phyloP scores from a whole-genome alignment of 92 coral and sea anemone genomes.

The Muricea muricata region DNA sequence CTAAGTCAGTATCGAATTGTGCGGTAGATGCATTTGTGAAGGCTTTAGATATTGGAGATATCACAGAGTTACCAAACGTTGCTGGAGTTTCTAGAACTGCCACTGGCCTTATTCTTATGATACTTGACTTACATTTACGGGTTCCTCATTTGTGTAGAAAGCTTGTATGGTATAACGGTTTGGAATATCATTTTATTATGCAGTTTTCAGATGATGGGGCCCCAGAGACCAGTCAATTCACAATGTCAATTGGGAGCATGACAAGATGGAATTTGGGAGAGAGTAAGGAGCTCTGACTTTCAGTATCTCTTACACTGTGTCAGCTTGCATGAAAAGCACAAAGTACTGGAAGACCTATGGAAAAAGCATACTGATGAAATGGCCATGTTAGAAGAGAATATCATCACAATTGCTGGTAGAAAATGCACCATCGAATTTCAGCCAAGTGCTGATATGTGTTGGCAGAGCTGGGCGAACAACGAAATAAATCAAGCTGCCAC shows the following conservation, averaged over 20 bases:
- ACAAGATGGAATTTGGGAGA: conserved; percentile 73
- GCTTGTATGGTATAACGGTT: conserved; percentile 65
- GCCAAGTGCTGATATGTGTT: conserved; percentile 76
- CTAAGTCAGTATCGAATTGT: conserved; percentile 43
- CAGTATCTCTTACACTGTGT: conserved; percentile 75
- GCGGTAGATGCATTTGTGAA: conserved; percentile 68
- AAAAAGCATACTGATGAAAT: conserved; percentile 74
- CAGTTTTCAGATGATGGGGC: conserved; percentile 77
- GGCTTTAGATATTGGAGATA: conserved; percentile 52
- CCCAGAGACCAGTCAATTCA: conserved; percentile 72
- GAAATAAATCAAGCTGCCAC: conserved; percentile 78
- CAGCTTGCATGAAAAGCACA: conserved; percentile 65
- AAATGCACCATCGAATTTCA: conserved; percentile 75
- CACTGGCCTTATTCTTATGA: conserved; percentile 71
- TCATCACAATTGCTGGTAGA: conserved; percentile 46
- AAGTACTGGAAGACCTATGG: conserved; percentile 71
- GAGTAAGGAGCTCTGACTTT: conserved; percentile 70
- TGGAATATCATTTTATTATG: conserved; percentile 47
- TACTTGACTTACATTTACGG: conserved; percentile 58
- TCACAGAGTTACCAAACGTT: conserved; percentile 42
- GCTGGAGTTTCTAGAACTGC: conserved; percentile 75
- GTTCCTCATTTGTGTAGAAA: conserved; percentile 48
- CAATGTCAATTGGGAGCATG: conserved; percentile 73
- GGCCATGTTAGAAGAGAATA: conserved; percentile 75
- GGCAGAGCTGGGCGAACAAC: conserved; percentile 78